phyloP scores from a whole-genome alignment of 2,888 invertebrate species.

The Agrotis segetum region DNA sequence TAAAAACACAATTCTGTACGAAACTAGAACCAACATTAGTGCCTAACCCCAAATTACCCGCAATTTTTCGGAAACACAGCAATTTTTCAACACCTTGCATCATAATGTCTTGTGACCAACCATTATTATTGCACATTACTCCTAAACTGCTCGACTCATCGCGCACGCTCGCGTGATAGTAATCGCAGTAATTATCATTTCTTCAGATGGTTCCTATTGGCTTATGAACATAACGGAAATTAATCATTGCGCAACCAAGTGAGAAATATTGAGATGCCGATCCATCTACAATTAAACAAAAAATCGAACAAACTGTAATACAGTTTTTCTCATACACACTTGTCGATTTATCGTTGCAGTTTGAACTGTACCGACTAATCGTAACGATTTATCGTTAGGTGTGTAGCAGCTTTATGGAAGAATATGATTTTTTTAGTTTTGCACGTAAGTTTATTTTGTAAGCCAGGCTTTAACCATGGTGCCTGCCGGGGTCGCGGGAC shows the following conservation, averaged over 20 bases:
- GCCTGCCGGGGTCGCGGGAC: no score
- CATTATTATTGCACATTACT: conserved; percentile 21
- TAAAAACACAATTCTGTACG: background rate
- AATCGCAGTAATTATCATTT: conserved; percentile 55
- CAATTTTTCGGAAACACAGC: background rate
- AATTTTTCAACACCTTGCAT: conserved; percentile 4
- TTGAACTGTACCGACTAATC: no score
- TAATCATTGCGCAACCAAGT: conserved; percentile 43
- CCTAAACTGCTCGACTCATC: conserved; percentile 28
- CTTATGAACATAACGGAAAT: conserved; percentile 53
- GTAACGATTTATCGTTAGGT: no score
- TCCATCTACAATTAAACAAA: conserved; percentile 1
- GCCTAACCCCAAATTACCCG: background rate
- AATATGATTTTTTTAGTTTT: no score
- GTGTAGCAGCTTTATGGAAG: no score
- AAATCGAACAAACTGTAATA: no score
- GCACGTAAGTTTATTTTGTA: no score
- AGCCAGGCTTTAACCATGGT: no score
- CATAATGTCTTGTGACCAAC: background rate
- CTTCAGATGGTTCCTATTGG: conserved; percentile 47
- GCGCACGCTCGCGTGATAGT: conserved; percentile 49
- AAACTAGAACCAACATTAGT: background rate
- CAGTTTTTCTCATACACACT: no score
- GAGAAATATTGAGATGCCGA: conserved; percentile 21
- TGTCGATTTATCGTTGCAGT: no score